Evolutionary conservation across 2,113 vertebrate species (phyloP), one percentile per base, ranked within the genome.

Genomic region (Pseudorhombus dupliciocellatus): DNA sequence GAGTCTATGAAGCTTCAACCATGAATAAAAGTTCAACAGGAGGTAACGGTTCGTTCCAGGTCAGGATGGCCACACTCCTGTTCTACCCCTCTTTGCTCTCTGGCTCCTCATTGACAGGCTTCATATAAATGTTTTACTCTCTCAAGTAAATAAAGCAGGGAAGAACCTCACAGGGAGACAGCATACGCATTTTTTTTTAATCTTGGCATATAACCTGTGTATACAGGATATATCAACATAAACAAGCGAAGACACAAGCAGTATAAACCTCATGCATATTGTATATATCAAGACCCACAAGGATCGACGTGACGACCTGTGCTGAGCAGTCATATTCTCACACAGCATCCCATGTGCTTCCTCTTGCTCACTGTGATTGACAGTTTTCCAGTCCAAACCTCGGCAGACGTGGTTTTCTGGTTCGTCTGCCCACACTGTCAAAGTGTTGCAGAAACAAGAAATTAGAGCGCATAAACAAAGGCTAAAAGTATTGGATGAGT

Each of bases 21-120:
- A 44, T 48, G 44, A 87, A 84, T 89, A 70, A 86, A 83, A 86
- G 75, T 70, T 73, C 66, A 70, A 70, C 78, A 65, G 74, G 73
- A 82, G 59, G 68, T 63, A 79, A 48, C 61, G 62, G 52, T 73
- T 84, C 44, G 66, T 48, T 61, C 52, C 52, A 70, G 55, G 64
- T 74, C 64, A 64, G 59, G 31, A 44, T 56, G 42, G 10, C 7
- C 11, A 5, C 24, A 16, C 34, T 74, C 40, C 68, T 9, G 63
- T 34, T 67, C 53, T 73, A n/a, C 48, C 24, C 11, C 5, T 31
- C 11, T 66, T 37, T 56, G 7, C 68, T 70, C 6, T 25, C 58
- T 59, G 59, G 51, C 28, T 71, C 30, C 26, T 60, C 52, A 79
- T 37, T 54, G 70, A 80, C 31, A 78, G 28, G 56, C n/a, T 80